Base-by-base conservation (phyloP, 2,888 invertebrate species). In the Parnassius smintheus region DNA sequence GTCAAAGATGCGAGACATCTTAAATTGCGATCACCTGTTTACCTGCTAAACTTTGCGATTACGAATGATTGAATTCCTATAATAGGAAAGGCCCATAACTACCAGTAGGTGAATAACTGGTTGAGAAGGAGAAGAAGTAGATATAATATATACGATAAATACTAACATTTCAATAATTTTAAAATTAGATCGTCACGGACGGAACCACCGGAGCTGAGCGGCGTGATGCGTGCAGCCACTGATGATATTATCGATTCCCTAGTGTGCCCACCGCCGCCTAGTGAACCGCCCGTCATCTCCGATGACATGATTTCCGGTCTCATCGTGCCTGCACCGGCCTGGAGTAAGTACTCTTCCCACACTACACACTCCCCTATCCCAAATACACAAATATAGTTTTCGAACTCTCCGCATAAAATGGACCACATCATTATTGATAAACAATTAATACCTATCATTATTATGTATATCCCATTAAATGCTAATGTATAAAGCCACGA, bases 291-390 rank as follows among this genome's bases (percentile, higher is more conserved):
- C 64, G 96, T 96, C 83, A 97, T 98, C 90, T 97, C 96, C 78
- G 98, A 98, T 88, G 98, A 98, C 92, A 97, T 97, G 96, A 97
- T 99, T 83, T 97, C 97, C 68, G 98, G 97, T 66, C 95, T 99
- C 81, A 98, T 98, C 86, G 98, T 99, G 69, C 98, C 98, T 25
- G 98, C 98, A 61, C 99, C 98, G 62, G 97, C 97, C 83, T 97
- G 97, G 96, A 96, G 97, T 96, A 91, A 96, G 96, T 94, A 79
- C 22, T 12, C 45, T 12, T 12, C 12, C 10, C 44, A 18, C 50
- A 52, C 45, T 44, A 46, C 22, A 52, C 45, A 57, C 41, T 18
- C 44, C n/a, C 22, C 12, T 12, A 18, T 13, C 8, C 25, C 46
- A 50, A 35, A 2, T 12, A 2, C 49, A 55, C 18, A 41, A 42